These are phyloP conservation scores for Heterotilapia buettikoferi DNA, from an alignment of 2,113 vertebrate genomes.

Conservation along the genomic window DNA sequence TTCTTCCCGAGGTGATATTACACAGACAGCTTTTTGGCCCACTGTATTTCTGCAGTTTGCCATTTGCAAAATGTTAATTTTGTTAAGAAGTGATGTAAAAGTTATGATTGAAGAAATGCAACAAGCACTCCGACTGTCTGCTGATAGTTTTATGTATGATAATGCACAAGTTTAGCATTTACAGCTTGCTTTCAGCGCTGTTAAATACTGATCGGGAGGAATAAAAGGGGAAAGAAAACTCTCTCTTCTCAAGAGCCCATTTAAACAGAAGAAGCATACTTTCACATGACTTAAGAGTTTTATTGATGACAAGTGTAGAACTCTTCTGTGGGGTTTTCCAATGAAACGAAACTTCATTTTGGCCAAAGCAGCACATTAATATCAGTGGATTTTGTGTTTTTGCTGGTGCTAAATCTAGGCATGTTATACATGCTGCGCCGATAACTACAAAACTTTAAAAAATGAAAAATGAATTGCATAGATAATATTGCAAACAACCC, in stretches of 20 bases:
- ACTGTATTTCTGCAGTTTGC: background rate
- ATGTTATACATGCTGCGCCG: background rate
- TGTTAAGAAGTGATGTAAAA: background rate
- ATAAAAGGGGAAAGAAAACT: background rate
- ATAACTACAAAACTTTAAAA: background rate
- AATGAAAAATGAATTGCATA: background rate
- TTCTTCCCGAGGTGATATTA: background rate
- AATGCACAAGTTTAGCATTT: background rate
- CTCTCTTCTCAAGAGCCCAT: background rate
- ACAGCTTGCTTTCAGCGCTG: background rate
- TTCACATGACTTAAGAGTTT: background rate
- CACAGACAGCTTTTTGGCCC: background rate
- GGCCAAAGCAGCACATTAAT: background rate
- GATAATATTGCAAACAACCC: background rate
- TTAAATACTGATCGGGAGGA: background rate
- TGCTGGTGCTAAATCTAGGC: background rate
- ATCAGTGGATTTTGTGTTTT: background rate
- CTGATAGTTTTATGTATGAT: background rate
- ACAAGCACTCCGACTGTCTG: background rate
- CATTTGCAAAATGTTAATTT: background rate
- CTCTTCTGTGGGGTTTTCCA: background rate
- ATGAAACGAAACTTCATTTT: background rate
- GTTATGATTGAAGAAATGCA: background rate
- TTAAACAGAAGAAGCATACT: background rate
- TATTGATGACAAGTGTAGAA: background rate